Evolutionary conservation across 2,797 vertebrate species (phyloP).

Genomic region (Gymnocypris eckloni): DNA sequence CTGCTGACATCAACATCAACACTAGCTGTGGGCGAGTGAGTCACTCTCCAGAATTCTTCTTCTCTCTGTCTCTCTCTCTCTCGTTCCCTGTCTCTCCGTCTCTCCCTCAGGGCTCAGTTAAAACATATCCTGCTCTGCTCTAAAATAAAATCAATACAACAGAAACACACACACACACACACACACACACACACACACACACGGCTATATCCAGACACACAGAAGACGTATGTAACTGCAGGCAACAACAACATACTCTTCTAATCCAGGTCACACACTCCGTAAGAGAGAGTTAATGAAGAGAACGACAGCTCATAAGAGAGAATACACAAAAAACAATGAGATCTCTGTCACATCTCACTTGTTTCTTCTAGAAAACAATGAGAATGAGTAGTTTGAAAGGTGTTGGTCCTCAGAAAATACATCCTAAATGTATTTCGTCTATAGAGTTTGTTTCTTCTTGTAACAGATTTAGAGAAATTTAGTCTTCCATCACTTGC

Average conservation of each 20-base stretch:
- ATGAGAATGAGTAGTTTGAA: not conserved
- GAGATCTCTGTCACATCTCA: not conserved
- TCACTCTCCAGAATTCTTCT: constrained; percentile 1
- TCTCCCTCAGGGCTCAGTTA: constrained; percentile 38
- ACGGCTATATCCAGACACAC: constrained; percentile 10
- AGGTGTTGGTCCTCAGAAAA: not conserved
- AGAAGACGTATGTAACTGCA: constrained; percentile 3
- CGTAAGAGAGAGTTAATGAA: constrained; percentile 9
- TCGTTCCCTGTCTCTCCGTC: constrained; percentile 14
- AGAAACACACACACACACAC: constrained; percentile 1
- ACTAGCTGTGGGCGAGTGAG: constrained; percentile 24
- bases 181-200: not conserved
- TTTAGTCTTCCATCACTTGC: not conserved
- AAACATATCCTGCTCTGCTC: constrained; percentile 38
- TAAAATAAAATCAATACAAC: constrained; percentile 43
- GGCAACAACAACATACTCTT: constrained; percentile 34
- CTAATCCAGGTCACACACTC: constrained; percentile 38
- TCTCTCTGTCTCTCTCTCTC: constrained; percentile 15
- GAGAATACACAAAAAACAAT: not conserved
- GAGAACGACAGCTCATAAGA: constrained; percentile 7
- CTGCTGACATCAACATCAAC: constrained; percentile 39
- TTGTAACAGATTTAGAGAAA: not conserved
- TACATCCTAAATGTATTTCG: not conserved
- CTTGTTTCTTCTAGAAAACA: not conserved
- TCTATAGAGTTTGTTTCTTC: not conserved